These are phyloP conservation scores for Styela plicata DNA, from an alignment of 23 tunicate species.

Conservation along the genomic window DNA sequence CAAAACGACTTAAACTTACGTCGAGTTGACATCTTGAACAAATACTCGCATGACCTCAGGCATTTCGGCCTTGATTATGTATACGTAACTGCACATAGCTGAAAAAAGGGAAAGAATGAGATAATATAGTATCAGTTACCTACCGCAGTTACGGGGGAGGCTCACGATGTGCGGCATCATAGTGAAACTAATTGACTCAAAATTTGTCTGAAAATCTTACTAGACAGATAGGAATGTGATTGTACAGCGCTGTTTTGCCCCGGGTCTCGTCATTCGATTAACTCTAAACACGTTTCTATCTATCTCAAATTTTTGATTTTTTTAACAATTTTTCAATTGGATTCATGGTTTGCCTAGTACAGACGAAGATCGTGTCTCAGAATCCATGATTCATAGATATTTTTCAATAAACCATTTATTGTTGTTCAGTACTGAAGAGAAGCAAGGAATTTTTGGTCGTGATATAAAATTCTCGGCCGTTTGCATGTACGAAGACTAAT, in stretches of 20 bases:
- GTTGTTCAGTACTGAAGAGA: no score
- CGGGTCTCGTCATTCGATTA: background rate
- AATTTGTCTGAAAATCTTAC: background rate
- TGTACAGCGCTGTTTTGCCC: background rate
- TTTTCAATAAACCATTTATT: no score
- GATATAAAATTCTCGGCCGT: no score
- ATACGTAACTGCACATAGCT: slow-evolving; percentile 74
- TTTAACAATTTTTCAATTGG: no score
- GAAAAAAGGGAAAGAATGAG: slow-evolving; percentile 16
- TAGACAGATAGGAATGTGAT: background rate
- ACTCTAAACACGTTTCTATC: background rate
- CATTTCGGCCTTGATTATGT: slow-evolving; percentile 72
- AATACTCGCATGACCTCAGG: slow-evolving; percentile 64
- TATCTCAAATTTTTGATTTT: no score
- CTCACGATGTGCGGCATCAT: background rate
- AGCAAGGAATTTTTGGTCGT: no score
- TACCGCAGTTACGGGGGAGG: background rate
- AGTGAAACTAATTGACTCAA: background rate
- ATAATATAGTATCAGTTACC: background rate
- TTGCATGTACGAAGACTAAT: no score
- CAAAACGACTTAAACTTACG: background rate
- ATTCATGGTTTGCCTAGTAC: no score
- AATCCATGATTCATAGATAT: no score
- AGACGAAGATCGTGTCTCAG: no score
- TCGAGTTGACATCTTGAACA: background rate